These are phyloP conservation scores for Loris lydekkerianus DNA, from an alignment of 2,797 vertebrate genomes.

Conservation along the genomic window DNA sequence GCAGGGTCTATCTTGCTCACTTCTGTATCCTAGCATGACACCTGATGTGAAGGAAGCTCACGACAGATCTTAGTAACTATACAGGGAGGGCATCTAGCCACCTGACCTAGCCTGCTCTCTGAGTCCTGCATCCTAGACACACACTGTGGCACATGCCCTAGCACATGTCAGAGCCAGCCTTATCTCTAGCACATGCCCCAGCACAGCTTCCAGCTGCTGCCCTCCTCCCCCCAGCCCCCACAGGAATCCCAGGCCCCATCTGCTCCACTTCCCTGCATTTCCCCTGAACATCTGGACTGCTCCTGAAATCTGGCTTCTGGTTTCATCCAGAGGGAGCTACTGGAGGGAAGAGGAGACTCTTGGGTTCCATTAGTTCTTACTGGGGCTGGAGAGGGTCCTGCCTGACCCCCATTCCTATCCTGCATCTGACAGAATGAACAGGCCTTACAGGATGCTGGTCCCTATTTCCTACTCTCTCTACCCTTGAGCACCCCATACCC, in stretches of 20 bases:
- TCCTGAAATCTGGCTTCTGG: slow-evolving; percentile 76
- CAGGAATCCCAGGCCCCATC: slow-evolving; percentile 77
- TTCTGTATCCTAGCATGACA: not conserved
- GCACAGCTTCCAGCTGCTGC: slow-evolving; percentile 66
- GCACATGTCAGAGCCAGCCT: not conserved
- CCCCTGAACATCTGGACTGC: slow-evolving; percentile 79
- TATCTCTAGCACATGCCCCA: slow-evolving; percentile 49
- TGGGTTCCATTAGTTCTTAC: slow-evolving; percentile 69
- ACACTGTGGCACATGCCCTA: not conserved
- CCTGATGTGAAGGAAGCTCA: not conserved
- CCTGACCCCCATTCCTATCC: not conserved
- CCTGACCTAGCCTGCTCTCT: not conserved
- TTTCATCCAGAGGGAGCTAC: slow-evolving; percentile 70
- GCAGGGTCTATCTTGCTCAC: not conserved
- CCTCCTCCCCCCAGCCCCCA: slow-evolving; percentile 27
- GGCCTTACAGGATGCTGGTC: not conserved
- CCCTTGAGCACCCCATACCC: not conserved
- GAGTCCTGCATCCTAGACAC: not conserved
- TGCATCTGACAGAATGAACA: slow-evolving; percentile 51
- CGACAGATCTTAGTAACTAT: not conserved
- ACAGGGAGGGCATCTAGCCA: not conserved
- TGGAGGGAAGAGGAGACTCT: slow-evolving; percentile 57
- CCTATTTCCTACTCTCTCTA: not conserved
- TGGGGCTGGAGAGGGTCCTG: slow-evolving; percentile 55
- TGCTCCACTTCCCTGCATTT: slow-evolving; percentile 72